A percentile compares a stretch with the other conserved stretches of the same genome.
Conservation (phyloP, 1,140 invertebrate species). For the Calosoma granatense region DNA sequence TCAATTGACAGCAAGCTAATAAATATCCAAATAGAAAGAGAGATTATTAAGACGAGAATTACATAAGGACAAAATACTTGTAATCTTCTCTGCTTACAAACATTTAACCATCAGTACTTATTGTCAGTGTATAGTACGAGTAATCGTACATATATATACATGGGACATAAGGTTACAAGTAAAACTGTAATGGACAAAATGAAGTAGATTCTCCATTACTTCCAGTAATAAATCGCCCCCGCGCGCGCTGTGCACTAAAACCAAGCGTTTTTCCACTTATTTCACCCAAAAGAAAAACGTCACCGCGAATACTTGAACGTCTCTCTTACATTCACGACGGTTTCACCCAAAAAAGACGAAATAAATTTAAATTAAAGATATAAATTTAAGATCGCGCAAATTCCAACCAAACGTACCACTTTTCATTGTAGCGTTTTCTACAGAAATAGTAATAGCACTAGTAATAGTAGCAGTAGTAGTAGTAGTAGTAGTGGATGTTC, state of each 20-base stretch:
- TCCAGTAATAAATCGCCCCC: not conserved
- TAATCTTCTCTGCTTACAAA: too few relatives aligned
- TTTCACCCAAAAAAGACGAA: slow-evolving; percentile 4
- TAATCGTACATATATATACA: slow-evolving; percentile 1
- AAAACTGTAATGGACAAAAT: not conserved
- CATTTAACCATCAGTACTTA: too few relatives aligned
- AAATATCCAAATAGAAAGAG: too few relatives aligned
- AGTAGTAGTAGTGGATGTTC: too few relatives aligned
- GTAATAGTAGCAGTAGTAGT: too few relatives aligned
- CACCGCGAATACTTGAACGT: slow-evolving; percentile 7
- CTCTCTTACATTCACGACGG: slow-evolving; percentile 1
- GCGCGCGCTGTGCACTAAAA: too few relatives aligned
- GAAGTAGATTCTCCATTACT: slow-evolving; percentile 7
- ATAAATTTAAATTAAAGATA: slow-evolving; percentile 9
- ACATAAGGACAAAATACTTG: too few relatives aligned
- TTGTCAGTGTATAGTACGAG: too few relatives aligned
- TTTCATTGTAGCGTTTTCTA: slow-evolving; percentile 6
- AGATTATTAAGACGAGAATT: too few relatives aligned
- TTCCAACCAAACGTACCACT: not conserved
- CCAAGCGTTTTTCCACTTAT: slow-evolving; percentile 6
- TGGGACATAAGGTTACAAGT: not conserved
- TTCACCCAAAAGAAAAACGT: slow-evolving; percentile 7
- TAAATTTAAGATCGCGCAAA: slow-evolving; percentile 6
- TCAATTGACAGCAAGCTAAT: too few relatives aligned
- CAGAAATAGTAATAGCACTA: too few relatives aligned